Evolutionary conservation across 2,113 vertebrate species (phyloP).

Genomic region (Tragelaphus buxtoni): DNA sequence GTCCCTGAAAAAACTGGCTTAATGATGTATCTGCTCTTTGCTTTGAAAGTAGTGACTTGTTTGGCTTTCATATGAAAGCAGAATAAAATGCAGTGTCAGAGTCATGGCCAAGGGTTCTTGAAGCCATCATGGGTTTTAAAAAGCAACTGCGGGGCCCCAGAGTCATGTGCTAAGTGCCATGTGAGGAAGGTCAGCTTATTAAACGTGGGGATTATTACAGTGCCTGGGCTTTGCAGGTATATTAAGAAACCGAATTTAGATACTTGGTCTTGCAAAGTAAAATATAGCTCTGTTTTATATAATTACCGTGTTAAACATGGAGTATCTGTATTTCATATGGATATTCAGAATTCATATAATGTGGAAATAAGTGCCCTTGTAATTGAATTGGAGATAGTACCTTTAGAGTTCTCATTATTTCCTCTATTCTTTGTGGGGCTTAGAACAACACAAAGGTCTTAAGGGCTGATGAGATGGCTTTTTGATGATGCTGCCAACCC

Average conservation of each 20-base stretch:
- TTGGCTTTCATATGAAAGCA: slow-evolving; percentile 3
- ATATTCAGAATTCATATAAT: not conserved
- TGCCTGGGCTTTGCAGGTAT: not conserved
- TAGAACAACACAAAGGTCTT: not conserved
- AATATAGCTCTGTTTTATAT: not conserved
- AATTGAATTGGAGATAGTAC: not conserved
- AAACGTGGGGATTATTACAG: not conserved
- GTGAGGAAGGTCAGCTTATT: not conserved
- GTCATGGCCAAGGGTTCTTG: not conserved
- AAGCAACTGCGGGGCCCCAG: not conserved
- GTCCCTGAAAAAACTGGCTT: not conserved
- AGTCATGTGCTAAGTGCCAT: fast-evolving
- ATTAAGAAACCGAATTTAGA: not conserved
- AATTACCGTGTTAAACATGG: not conserved
- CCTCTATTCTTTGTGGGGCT: not conserved
- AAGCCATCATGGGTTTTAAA: not conserved
- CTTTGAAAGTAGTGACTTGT: not conserved
- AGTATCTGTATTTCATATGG: not conserved
- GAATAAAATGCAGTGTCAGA: not conserved
- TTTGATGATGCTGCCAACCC: not conserved
- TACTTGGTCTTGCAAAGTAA: not conserved
- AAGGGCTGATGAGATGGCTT: not conserved
- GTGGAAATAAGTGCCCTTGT: not conserved
- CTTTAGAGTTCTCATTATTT: not conserved
- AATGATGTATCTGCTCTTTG: not conserved